Conservation (phyloP, 1,140 invertebrate species). For the Pteromalus puparum region DNA sequence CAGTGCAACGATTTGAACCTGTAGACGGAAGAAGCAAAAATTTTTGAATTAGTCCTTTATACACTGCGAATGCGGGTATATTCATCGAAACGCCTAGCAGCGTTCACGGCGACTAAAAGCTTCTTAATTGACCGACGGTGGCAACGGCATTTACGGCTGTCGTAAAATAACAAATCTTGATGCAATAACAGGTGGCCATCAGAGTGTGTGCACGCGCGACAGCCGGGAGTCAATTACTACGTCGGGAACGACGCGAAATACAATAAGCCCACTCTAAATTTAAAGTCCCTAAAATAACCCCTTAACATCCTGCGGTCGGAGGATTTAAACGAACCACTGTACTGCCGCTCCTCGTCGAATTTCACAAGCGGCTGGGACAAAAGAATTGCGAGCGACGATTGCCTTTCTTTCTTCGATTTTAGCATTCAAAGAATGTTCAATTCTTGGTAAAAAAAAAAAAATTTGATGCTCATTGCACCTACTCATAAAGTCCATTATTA, state of each 20-base stretch:
- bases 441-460: too few species aligned
- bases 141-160: background rate
- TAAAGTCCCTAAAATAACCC: slow-evolving; percentile 8
- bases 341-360: background rate
- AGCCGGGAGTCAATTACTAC: background rate
- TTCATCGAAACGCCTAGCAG: too few species aligned
- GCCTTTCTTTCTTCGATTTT: background rate
- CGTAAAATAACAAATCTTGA: slow-evolving; percentile 44
- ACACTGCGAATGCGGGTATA: too few species aligned
- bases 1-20: slow-evolving; percentile 92
- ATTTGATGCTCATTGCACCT: background rate
- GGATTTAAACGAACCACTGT: background rate
- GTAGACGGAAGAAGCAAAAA: slow-evolving; percentile 74
- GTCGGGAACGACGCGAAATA: background rate
- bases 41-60: background rate
- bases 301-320: background rate
- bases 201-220: background rate
- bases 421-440: too few species aligned
- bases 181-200: slow-evolving; percentile 20
- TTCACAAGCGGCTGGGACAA: background rate
- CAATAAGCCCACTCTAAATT: slow-evolving; percentile 10
- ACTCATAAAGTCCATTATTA: background rate
- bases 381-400: background rate
- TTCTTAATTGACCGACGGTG: background rate
- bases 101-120: background rate